phyloP scores from a whole-genome alignment of 2,888 invertebrate genomes.

The Himalopsyche tibetana region DNA sequence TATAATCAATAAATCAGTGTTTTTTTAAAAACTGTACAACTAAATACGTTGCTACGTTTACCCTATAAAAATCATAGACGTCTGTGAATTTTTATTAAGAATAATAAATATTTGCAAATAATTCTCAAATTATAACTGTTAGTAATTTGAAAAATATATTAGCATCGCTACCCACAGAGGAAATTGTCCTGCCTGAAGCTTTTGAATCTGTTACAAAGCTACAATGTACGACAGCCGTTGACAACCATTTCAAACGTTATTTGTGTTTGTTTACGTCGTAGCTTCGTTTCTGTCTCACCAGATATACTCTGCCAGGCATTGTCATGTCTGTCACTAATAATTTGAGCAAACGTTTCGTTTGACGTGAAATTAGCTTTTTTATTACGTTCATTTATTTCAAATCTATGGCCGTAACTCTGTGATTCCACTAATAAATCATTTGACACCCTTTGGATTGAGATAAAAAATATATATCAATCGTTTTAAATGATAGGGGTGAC shows the following conservation, averaged over 20 bases:
- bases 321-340: neutral
- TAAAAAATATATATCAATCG: too few species aligned
- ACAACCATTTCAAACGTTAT: neutral
- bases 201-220: neutral
- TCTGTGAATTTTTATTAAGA: too few species aligned
- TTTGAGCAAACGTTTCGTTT: neutral
- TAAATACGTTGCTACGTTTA: too few species aligned
- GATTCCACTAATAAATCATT: neutral
- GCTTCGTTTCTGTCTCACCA: neutral
- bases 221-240: neutral
- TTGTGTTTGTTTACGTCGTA: neutral
- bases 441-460: too few species aligned
- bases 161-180: neutral
- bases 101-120: too few species aligned
- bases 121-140: too few species aligned
- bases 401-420: neutral
- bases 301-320: neutral
- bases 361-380: neutral
- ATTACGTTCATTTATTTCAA: neutral
- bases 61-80: too few species aligned
- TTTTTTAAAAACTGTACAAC: too few species aligned
- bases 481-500: too few species aligned
- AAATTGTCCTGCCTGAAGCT: neutral
- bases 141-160: too few species aligned
- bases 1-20: too few species aligned